Base-by-base conservation (phyloP, 2,888 invertebrate species). In the Coelinius sp. region DNA sequence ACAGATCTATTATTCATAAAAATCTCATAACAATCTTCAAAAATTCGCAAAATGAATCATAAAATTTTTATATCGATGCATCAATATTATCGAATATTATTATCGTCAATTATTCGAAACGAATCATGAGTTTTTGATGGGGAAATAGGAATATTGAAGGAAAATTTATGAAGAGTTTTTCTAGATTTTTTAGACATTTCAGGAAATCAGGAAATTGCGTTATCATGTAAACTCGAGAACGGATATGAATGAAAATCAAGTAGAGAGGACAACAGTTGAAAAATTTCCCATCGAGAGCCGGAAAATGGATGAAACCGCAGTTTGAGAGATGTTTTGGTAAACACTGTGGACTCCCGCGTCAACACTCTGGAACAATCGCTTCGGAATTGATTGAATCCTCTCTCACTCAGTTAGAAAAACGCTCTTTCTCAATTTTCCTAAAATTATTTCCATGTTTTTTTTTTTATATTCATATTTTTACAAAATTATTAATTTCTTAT, bases 271-370 rank as follows among this genome's bases (percentile, higher is more conserved):
- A 59, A 59, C 17, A 59, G 59, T 59, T 59, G 31, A 59, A 59
- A 59, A 59, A 10, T 35, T 20, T 59, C 31, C n/a, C n/a, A 20
- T 14, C 10, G 17, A 25, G 25, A 24, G 46, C 44, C 65, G 17
- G 71, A 63, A 68, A 71, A 71, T 71, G 53, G 62, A 49, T 67
- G 62, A 52, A 71, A 62, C 62, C 71, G 62, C 71, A 71, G 66
- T 71, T 71, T 71, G 67, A 68, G 25, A 71, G 62, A 71, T 71
- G 71, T 71, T 71, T 59, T 71, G 71, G 71, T 71, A 71, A 71
- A 71, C 67, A 71, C 31, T 63, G 59, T 31, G 59, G 31, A 27
- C 62, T 71, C 63, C 49, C 62, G 63, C 63, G 67, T 71, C 67
- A 71, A 71, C 67, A 63, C 71, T 52, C 35, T 17, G 35, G 17